Conservation (phyloP, 2,888 invertebrate genomes). For the Acanthosepion esculentum region DNA sequence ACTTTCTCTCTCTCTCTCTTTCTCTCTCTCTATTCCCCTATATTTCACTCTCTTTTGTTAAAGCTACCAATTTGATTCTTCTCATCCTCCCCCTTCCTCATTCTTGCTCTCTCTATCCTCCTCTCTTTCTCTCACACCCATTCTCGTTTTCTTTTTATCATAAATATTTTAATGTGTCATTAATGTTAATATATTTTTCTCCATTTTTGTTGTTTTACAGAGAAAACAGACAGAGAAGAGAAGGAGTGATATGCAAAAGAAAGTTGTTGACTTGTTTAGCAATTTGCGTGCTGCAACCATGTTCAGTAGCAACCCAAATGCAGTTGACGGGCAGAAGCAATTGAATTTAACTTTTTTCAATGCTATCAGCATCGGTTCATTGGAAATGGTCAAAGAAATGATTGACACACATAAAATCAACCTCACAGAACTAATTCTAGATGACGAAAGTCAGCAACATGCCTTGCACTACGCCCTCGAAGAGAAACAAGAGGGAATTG, state of each 20-base stretch:
- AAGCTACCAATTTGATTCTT: too few species aligned
- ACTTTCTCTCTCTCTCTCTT: too few species aligned
- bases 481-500: constrained; percentile 54
- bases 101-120: too few species aligned
- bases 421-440: not conserved
- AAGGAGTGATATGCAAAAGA: not conserved
- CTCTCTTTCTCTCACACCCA: too few species aligned
- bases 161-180: too few species aligned
- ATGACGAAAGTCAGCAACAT: constrained; percentile 16
- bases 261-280: not conserved
- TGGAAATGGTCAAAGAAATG: constrained; percentile 25
- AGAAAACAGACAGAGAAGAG: not conserved
- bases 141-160: too few species aligned
- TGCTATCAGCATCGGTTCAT: constrained; percentile 15
- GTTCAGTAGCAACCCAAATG: not conserved
- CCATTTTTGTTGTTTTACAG: not conserved
- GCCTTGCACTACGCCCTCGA: constrained; percentile 62
- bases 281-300: not conserved
- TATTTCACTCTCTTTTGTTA: too few species aligned
- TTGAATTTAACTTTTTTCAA: not conserved
- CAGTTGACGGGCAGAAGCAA: not conserved
- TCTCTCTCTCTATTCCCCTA: too few species aligned
- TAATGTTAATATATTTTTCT: too few species aligned
- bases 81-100: too few species aligned
- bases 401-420: not conserved